A percentile compares a stretch with the other conserved stretches of the same genome.
These are phyloP conservation scores for Neolamprologus hecqui DNA, from an alignment of 2,113 vertebrate genomes.

Conservation along the genomic window DNA sequence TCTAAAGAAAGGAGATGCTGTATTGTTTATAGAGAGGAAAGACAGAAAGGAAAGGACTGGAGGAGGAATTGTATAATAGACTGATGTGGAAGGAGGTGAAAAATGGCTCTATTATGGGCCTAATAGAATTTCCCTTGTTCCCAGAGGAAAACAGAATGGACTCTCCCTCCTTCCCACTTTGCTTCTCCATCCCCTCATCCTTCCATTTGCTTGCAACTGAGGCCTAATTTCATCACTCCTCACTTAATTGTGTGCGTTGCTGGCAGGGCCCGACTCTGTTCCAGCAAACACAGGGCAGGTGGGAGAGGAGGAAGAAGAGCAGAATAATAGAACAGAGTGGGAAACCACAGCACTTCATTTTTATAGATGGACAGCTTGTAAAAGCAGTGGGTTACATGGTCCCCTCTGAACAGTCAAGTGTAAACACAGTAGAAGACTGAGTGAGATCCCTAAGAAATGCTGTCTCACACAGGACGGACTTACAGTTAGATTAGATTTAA, in stretches of 20 bases:
- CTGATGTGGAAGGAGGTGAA: constrained; percentile 48
- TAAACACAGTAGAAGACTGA: constrained; percentile 19
- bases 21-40: not conserved
- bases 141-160: constrained; percentile 56
- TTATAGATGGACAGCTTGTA: constrained; percentile 48
- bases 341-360: constrained; percentile 63
- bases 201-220: constrained; percentile 53
- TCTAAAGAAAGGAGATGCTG: not conserved
- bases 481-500: not conserved
- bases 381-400: constrained; percentile 13
- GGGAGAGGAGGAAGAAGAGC: constrained; percentile 23
- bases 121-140: constrained; percentile 62
- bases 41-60: not conserved
- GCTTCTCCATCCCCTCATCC: constrained; percentile 19
- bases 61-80: constrained; percentile 12
- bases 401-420: constrained; percentile 25
- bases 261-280: constrained; percentile 15
- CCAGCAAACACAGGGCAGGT: constrained; percentile 48
- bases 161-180: constrained; percentile 46
- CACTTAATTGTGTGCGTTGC: constrained; percentile 52
- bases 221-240: constrained; percentile 66
- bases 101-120: constrained; percentile 48
- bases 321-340: constrained; percentile 35
- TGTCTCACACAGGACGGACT: not conserved
- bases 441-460: not conserved